These are phyloP conservation scores for Arizona elegans DNA, from an alignment of 2,113 vertebrate species.

Conservation along the genomic window DNA sequence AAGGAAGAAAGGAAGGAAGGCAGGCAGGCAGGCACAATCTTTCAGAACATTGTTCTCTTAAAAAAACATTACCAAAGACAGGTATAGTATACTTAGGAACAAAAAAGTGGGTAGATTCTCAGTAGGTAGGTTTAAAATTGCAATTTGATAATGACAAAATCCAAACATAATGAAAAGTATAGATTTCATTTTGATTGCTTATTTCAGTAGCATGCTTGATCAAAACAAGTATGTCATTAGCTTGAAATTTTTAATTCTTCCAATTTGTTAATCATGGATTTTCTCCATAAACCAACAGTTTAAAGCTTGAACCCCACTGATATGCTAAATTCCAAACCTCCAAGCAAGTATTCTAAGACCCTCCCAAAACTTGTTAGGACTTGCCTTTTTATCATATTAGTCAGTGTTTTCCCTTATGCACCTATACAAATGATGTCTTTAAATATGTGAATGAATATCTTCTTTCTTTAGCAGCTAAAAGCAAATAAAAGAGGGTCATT, in stretches of 20 bases:
- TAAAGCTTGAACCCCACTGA: background rate
- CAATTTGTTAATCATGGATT: background rate
- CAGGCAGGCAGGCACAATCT: background rate
- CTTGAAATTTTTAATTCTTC: background rate
- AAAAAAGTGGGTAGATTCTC: background rate
- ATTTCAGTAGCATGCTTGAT: background rate
- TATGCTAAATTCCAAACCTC: background rate
- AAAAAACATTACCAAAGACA: background rate
- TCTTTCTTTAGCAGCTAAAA: background rate
- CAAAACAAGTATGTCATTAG: background rate
- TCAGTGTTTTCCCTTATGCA: background rate
- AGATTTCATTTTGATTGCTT: background rate
- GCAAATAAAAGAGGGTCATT: too few relatives aligned
- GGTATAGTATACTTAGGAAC: background rate
- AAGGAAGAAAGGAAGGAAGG: background rate
- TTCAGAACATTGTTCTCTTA: background rate
- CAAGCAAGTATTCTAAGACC: background rate
- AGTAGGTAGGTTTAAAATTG: background rate
- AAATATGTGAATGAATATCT: background rate
- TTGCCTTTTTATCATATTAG: background rate
- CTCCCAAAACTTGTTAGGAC: background rate
- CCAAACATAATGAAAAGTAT: background rate
- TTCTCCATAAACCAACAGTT: background rate
- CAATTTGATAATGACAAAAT: background rate
- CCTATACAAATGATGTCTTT: background rate